Base-by-base conservation (phyloP, 1,140 invertebrate species). In the Diachasmimorpha longicaudata region DNA sequence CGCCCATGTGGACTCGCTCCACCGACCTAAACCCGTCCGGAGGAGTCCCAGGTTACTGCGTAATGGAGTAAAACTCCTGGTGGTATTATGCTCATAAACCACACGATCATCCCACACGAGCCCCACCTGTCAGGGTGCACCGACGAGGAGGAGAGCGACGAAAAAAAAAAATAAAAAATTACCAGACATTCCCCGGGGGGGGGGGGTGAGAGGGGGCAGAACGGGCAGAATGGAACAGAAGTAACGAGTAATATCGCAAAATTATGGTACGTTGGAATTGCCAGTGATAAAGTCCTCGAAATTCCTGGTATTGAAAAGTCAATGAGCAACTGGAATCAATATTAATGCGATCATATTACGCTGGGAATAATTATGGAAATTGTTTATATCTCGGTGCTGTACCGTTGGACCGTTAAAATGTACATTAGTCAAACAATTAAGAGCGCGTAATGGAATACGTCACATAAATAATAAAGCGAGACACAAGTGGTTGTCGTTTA, bases 351-450 rank as follows among this genome's bases (percentile, higher is more conserved):
- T 63, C 58, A 63, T 63, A 19, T 63, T 63, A 25, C 58, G 14
- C 8, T 55, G 21, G 58, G 23, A 63, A 25, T 63, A 63, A 63
- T 52, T 14, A 63, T 63, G 58, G 23, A 63, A 63, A 63, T 25
- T 25, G 14, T 31, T 0, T 63, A 25, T 63, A 63, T 31, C 23
- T 3, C 23, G 25, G 58, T 63, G 58, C 23, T 52, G 9, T 52
- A 52, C 48, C 48, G 48, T 63, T 63, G 23, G 5, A 63, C 14
- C 23, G 58, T 63, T 63, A 63, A 63, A 66, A 68, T 16, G 80
- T 75, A 77, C 84, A 87, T 88, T 87, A 88, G 85, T 87, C 85
- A 88, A 87, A 87, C 87, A 87, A 87, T 88, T 87, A 88, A 86
- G 84, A 82, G 81, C 83, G 83, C 76, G 83, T 86, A 87, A 87